phyloP scores from a whole-genome alignment of 2,797 vertebrate genomes.

The Notoglanidium macrostoma region DNA sequence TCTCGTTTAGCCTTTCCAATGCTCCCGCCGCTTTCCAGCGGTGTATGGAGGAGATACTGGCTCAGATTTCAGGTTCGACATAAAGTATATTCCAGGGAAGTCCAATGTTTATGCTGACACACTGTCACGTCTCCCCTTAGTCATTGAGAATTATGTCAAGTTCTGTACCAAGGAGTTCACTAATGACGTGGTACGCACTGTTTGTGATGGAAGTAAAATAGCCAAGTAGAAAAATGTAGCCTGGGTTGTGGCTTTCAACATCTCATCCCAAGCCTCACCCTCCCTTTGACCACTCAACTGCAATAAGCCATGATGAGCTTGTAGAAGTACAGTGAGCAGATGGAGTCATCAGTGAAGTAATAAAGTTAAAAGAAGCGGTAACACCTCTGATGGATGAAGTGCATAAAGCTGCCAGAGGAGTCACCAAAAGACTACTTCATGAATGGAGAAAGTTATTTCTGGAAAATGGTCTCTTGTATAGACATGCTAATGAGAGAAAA shows the following conservation, averaged over 20 bases:
- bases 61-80: too few species aligned
- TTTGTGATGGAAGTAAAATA: too few species aligned
- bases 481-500: neutral
- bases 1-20: neutral
- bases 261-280: too few species aligned
- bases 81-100: too few species aligned
- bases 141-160: too few species aligned
- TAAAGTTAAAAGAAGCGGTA: conserved; percentile 1
- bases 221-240: too few species aligned
- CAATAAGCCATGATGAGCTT: conserved; percentile 24
- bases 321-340: neutral
- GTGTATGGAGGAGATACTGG: neutral
- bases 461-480: conserved; percentile 20
- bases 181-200: too few species aligned
- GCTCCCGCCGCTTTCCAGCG: neutral
- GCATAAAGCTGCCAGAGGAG: neutral
- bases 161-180: too few species aligned
- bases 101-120: too few species aligned
- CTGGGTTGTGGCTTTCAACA: too few species aligned
- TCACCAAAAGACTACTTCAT: neutral
- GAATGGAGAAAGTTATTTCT: conserved; percentile 17
- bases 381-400: neutral
- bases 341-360: neutral
- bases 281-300: too few species aligned
- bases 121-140: too few species aligned